Conservation (phyloP, 2,113 vertebrate genomes). For the Lathamus discolor region DNA sequence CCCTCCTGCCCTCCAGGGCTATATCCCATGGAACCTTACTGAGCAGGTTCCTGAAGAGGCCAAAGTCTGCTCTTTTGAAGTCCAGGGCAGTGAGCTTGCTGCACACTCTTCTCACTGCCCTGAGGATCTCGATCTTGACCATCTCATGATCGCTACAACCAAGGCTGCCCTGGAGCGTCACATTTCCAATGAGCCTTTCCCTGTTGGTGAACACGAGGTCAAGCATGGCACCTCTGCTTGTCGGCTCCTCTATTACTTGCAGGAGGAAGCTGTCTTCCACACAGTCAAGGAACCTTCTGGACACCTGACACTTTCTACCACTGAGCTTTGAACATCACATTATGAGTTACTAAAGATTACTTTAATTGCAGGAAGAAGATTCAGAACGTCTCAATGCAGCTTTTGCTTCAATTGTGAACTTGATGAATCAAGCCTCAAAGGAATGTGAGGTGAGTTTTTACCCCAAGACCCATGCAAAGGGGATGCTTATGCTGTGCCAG, state of each 20-base stretch:
- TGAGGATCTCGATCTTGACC: no score
- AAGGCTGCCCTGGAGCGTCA: no score
- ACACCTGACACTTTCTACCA: fast-evolving
- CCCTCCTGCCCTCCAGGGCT: no score
- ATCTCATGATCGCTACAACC: no score
- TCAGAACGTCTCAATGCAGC: conserved; percentile 67
- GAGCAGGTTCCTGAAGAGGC: no score
- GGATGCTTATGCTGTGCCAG: background rate
- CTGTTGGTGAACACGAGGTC: background rate
- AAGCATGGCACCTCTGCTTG: background rate
- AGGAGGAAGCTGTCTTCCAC: background rate
- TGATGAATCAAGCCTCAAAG: conserved; percentile 78
- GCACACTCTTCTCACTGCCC: no score
- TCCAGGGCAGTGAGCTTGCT: no score
- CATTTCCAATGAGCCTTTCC: no score
- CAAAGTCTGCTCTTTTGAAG: no score
- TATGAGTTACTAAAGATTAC: background rate
- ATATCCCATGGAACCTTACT: no score
- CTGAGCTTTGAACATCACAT: fast-evolving
- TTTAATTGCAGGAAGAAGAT: conserved; percentile 26
- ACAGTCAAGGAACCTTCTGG: background rate
- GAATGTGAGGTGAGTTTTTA: conserved; percentile 83
- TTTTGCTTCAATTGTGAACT: conserved; percentile 76
- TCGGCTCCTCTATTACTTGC: background rate
- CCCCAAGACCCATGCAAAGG: fast-evolving